Evolutionary conservation across 2,797 vertebrate genomes (phyloP).

Genomic region (Dicrostonyx torquatus): DNA sequence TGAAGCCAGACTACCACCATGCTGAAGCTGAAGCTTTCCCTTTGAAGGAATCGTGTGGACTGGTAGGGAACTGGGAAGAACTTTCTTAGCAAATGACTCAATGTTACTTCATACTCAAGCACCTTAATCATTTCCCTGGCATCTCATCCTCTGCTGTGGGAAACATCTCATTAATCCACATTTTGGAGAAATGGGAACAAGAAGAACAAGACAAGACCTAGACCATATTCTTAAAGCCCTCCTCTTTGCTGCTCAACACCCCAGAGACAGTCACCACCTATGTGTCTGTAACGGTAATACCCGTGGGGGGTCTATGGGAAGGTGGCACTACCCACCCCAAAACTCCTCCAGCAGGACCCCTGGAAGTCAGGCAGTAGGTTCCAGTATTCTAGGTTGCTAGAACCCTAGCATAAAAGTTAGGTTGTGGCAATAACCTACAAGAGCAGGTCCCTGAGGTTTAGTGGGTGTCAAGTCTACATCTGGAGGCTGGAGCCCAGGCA

Average conservation of each 20-base stretch:
- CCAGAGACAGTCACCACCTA: background rate
- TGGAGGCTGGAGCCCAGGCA: background rate
- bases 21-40: slow-evolving; percentile 55
- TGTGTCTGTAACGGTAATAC: background rate
- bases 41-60: slow-evolving; percentile 35
- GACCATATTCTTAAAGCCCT: background rate
- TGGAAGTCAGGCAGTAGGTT: background rate
- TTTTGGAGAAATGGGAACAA: background rate
- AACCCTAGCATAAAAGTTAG: background rate
- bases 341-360: slow-evolving; percentile 3
- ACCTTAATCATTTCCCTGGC: slow-evolving; percentile 48
- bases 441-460: background rate
- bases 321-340: background rate
- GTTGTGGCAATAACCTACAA: background rate
- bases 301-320: background rate
- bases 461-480: background rate
- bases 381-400: background rate
- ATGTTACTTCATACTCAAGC: slow-evolving; percentile 54
- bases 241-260: background rate
- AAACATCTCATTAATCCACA: background rate
- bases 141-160: background rate
- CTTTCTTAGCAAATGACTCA: slow-evolving; percentile 74
- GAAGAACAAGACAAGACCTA: background rate
- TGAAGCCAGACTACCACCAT: slow-evolving; percentile 32
- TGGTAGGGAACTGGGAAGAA: slow-evolving; percentile 60